Evolutionary conservation across 2,113 vertebrate genomes (phyloP), one percentile per base, ranked within the genome.

Genomic region (Sander vitreus): DNA sequence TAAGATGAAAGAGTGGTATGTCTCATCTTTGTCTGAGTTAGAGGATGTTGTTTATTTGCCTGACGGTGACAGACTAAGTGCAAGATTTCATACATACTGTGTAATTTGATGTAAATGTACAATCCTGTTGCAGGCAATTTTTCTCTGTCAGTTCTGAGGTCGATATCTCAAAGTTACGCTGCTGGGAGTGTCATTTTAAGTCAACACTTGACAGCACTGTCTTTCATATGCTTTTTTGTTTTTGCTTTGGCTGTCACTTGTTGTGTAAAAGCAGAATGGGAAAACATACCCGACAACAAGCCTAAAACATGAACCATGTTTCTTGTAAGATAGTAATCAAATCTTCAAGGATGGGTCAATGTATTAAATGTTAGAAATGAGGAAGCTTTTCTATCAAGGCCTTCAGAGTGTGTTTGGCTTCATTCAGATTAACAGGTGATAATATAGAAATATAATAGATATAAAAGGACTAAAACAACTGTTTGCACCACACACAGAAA

Each of bases 51-150:
- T 78, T 81, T 67, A 73, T 76, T 84, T 4, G 47, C 43, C 60
- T 68, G 21, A 51, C 54, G 25, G 55, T 78, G 83, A 81, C 84
- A 74, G 74, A 80, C 39, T 69, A 88, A 88, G 69, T 76, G 83
- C 65, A 55, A 50, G 7, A 71, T 78, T 86, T 84, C 59, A 72
- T 60, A 33, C 27, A 66, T 10, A 19, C 1, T 6, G 21, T 75
- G 36, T 80, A 73, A 84, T 81, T 76, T 76, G 39, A 64, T 82
- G 60, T 39, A 73, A 54, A 79, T 70, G 25, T 30, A 30, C 11
- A 53, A 43, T 62, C 21, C 1, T 23, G 47, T 30, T 4, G 9
- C 16, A 71, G 36, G 60, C 59, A 43, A 66, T 87, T 90, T 89
- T 39, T 76, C 21, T 58, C n/a, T 67, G 65, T 69, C 76, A 70